These are phyloP conservation scores for Gobio gobio DNA, from an alignment of 2,113 vertebrate genomes.

Conservation along the genomic window DNA sequence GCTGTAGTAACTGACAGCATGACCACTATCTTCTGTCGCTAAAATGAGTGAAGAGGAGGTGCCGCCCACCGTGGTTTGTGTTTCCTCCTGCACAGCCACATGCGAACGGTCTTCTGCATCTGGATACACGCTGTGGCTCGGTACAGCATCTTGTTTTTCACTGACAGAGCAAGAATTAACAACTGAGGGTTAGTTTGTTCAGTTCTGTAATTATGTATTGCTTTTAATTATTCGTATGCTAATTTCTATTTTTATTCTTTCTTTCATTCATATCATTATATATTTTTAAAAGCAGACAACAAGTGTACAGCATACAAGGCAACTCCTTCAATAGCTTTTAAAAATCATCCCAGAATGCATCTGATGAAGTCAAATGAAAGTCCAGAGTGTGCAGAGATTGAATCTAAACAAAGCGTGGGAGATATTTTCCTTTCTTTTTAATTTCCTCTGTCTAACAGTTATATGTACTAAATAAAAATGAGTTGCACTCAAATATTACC, in stretches of 20 bases:
- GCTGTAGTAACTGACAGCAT: background rate
- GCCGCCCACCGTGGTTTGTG: conserved; percentile 92
- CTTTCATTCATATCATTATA: background rate
- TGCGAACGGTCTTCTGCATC: conserved; percentile 94
- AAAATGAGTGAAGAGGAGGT: conserved; percentile 1
- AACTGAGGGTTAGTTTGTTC: background rate
- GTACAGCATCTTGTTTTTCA: conserved; percentile 96
- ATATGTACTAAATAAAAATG: too few relatives aligned
- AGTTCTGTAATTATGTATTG: background rate
- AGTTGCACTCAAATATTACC: too few relatives aligned
- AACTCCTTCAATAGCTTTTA: background rate
- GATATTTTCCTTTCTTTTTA: background rate
- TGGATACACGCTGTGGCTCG: conserved; percentile 87
- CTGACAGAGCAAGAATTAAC: conserved; percentile 64
- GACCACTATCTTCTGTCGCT: background rate
- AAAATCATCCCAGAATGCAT: background rate
- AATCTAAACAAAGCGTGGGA: background rate
- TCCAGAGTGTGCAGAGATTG: background rate
- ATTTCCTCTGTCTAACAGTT: background rate
- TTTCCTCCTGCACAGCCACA: conserved; percentile 97
- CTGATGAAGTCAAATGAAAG: background rate
- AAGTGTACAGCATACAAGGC: background rate
- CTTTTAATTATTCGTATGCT: background rate
- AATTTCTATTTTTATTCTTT: background rate
- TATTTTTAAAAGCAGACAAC: background rate